Conservation (phyloP, 2,888 invertebrate genomes). For the Dryobotodes eremita region DNA sequence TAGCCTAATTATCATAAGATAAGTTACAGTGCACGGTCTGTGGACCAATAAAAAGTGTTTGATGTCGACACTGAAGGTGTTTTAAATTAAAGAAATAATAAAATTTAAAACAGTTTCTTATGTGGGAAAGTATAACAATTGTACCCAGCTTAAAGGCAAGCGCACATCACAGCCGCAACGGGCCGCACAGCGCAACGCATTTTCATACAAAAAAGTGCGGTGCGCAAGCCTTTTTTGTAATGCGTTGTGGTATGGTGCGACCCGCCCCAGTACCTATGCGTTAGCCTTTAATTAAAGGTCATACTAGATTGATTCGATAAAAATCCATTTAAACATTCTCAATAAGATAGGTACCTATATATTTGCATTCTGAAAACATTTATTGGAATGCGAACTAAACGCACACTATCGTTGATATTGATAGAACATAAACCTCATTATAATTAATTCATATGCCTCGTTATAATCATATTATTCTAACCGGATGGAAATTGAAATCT, state of each 20-base stretch:
- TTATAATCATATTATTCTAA: slow-evolving; percentile 32
- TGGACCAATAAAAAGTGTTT: slow-evolving; percentile 62
- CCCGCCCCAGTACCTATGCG: too few species aligned
- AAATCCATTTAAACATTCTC: background rate
- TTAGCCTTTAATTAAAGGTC: too few species aligned
- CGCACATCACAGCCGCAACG: too few species aligned
- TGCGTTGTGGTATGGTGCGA: too few species aligned
- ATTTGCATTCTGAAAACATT: background rate
- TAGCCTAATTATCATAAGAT: slow-evolving; percentile 75
- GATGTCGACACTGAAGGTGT: slow-evolving; percentile 50
- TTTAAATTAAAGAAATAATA: slow-evolving; percentile 30
- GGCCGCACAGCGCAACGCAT: too few species aligned
- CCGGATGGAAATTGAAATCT: slow-evolving; percentile 9
- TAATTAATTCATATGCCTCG: background rate
- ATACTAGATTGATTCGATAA: background rate
- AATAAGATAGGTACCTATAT: background rate
- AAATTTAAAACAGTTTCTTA: background rate
- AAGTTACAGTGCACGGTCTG: slow-evolving; percentile 57
- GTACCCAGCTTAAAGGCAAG: background rate
- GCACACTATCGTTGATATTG: background rate
- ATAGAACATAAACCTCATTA: background rate
- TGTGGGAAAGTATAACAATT: background rate
- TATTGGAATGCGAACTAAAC: background rate
- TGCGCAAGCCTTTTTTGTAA: too few species aligned
- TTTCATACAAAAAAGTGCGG: too few species aligned